Percentiles rank a stretch among this genome's conserved stretches.
phyloP scores from a whole-genome alignment of 2,113 vertebrate species.

The Danio rerio region DNA sequence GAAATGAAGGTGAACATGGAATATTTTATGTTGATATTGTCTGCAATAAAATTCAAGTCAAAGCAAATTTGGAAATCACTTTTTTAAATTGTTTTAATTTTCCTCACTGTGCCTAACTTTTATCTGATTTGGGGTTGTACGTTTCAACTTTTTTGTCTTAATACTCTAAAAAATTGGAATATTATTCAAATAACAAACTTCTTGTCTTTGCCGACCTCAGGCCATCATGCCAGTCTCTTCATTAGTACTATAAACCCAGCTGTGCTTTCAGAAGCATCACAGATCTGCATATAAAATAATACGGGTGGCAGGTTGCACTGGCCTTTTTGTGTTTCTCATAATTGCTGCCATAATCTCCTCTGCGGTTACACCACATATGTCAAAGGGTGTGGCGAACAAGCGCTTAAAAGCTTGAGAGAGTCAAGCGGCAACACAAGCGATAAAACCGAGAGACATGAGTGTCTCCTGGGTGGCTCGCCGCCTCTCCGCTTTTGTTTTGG shows the following conservation, averaged over 20 bases:
- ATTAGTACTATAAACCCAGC: slow-evolving; percentile 59
- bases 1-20: no score
- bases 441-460: not conserved
- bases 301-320: slow-evolving; percentile 61
- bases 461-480: slow-evolving; percentile 9
- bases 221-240: slow-evolving; percentile 57
- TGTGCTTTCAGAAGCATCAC: slow-evolving; percentile 68
- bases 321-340: slow-evolving; percentile 58
- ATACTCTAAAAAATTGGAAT: not conserved
- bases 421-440: slow-evolving; percentile 6
- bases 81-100: no score
- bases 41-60: no score
- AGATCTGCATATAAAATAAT: slow-evolving; percentile 68
- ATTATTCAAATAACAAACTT: not conserved
- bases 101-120: no score
- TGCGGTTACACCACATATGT: slow-evolving; percentile 29
- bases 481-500: slow-evolving; percentile 28
- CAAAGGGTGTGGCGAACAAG: slow-evolving; percentile 18
- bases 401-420: slow-evolving; percentile 39
- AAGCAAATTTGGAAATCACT: no score
- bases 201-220: not conserved
- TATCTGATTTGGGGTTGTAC: no score
- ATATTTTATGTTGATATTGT: no score
- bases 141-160: no score
- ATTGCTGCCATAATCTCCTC: slow-evolving; percentile 60